Conservation (phyloP, 2,797 vertebrate species). For the Semaprochilodus insignis region DNA sequence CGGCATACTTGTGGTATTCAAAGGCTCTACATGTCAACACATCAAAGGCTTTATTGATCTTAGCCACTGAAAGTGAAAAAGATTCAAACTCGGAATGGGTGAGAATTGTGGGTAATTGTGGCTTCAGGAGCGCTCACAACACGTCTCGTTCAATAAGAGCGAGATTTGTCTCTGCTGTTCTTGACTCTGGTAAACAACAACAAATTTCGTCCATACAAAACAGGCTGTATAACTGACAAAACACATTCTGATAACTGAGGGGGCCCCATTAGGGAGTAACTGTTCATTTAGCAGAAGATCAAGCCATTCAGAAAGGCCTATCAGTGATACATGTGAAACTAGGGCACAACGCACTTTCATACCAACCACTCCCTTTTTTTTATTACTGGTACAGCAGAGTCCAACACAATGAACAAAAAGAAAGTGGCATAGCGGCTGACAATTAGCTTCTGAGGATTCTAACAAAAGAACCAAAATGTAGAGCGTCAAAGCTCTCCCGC, state of each 20-base stretch:
- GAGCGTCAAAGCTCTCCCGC: conserved; percentile 22
- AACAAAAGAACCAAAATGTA: conserved; percentile 30
- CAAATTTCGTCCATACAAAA: conserved; percentile 29
- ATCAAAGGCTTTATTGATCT: conserved; percentile 30
- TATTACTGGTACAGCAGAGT: conserved; percentile 13
- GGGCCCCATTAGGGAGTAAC: conserved; percentile 23
- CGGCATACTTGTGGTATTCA: not conserved
- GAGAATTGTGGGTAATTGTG: conserved; percentile 24
- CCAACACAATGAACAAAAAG: conserved; percentile 1
- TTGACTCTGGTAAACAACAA: conserved; percentile 9
- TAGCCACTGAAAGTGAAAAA: not conserved
- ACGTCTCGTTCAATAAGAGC: not conserved
- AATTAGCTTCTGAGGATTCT: conserved; percentile 21
- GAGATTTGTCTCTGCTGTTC: conserved; percentile 26
- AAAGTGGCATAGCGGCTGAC: not conserved
- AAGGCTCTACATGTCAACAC: conserved; percentile 27
- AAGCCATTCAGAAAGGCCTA: conserved; percentile 24
- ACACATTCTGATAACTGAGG: conserved; percentile 1
- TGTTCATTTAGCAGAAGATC: conserved; percentile 22
- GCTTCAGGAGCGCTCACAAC: not conserved
- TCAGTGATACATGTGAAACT: conserved; percentile 37
- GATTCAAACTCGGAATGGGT: conserved; percentile 28
- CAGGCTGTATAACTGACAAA: not conserved
- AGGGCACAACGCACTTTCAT: conserved; percentile 26
- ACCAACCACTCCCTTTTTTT: conserved; percentile 43